Percentiles rank a stretch among this genome's conserved stretches.
Evolutionary conservation across 2,797 vertebrate species (phyloP).

Genomic region (Neopelma chrysocephalum): DNA sequence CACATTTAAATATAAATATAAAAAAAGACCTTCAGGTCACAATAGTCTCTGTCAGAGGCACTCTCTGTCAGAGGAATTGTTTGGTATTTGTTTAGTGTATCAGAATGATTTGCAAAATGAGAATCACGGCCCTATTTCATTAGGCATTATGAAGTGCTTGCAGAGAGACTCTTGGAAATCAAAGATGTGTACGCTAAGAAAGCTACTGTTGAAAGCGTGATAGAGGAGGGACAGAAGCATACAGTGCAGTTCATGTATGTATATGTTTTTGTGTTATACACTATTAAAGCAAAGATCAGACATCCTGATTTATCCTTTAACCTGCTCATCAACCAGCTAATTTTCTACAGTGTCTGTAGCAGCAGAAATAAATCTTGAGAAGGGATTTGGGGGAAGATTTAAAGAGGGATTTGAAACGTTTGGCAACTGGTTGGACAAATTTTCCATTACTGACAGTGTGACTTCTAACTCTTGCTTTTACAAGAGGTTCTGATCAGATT

Average conservation of each 20-base stretch:
- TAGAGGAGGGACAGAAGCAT: background rate
- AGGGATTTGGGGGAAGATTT: conserved; percentile 54
- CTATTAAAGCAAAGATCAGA: background rate
- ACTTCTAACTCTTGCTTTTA: background rate
- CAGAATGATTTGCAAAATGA: background rate
- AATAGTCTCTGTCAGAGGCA: background rate
- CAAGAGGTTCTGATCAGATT: background rate
- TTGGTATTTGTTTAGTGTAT: background rate
- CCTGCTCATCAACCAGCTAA: conserved; percentile 7
- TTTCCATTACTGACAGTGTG: background rate
- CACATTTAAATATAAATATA: conserved; percentile 17
- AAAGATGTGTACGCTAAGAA: background rate
- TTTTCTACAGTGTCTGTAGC: background rate
- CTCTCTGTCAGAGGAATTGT: background rate
- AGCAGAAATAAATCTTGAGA: conserved; percentile 33
- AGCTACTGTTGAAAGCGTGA: background rate
- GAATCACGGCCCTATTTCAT: background rate
- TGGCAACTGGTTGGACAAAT: conserved; percentile 17
- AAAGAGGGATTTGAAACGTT: conserved; percentile 44
- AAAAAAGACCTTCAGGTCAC: background rate
- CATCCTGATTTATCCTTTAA: conserved; percentile 10
- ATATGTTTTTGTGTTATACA: background rate
- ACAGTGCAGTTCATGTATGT: background rate
- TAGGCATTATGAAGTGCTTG: background rate
- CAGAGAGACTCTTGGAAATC: background rate